phyloP scores from a whole-genome alignment of 2,888 invertebrate species.

The Trypoxylon attenuatum region DNA sequence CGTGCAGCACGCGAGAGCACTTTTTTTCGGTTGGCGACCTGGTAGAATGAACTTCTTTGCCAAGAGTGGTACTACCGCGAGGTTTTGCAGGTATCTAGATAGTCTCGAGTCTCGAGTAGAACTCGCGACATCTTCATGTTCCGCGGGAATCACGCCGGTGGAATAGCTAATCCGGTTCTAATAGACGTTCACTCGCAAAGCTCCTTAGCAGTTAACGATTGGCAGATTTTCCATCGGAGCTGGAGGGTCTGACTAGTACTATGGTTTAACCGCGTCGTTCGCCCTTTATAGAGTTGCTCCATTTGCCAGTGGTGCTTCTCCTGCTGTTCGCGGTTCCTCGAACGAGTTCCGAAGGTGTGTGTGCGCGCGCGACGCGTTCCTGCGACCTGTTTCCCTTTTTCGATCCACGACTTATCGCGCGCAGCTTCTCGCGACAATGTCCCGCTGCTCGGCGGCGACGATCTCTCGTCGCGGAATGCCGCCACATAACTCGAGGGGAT shows the following conservation, averaged over 20 bases:
- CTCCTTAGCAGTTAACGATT: conserved; percentile 59
- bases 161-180: conserved; percentile 13
- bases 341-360: conserved; percentile 33
- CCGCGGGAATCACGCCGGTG: background rate
- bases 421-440: background rate
- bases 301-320: conserved; percentile 53
- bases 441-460: background rate
- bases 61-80: too few species aligned
- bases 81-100: background rate
- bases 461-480: background rate
- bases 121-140: too few species aligned
- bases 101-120: background rate
- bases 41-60: too few species aligned
- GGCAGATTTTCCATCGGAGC: conserved; percentile 34
- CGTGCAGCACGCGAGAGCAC: conserved; percentile 7
- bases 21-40: background rate
- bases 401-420: background rate
- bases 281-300: conserved; percentile 68
- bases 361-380: conserved; percentile 30
- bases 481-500: too few species aligned
- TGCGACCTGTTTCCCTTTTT: conserved; percentile 2
- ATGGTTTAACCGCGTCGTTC: conserved; percentile 54
- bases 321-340: conserved; percentile 20
- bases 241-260: conserved; percentile 7
- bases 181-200: conserved; percentile 34